Evolutionary conservation across 2,113 vertebrate species (phyloP).

Genomic region (Podarcis cretensis): DNA sequence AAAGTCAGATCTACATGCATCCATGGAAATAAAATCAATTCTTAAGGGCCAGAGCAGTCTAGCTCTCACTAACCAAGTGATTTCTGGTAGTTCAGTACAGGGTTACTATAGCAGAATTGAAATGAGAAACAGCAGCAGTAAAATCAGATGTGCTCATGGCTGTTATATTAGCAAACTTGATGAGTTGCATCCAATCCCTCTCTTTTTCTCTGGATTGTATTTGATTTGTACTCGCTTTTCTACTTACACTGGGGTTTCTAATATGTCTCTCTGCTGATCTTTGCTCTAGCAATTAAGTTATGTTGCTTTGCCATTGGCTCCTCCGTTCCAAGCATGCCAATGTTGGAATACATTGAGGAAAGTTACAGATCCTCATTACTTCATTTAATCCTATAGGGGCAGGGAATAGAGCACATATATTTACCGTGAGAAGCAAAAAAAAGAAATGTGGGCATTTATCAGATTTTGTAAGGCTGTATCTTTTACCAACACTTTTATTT

Average conservation of each 20-base stretch:
- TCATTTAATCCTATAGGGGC: not conserved
- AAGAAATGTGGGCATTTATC: not conserved
- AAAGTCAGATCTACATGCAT: not conserved
- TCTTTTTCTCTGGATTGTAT: not conserved
- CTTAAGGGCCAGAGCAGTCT: not conserved
- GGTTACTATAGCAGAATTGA: not conserved
- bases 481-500: not conserved
- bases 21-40: not conserved
- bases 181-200: not conserved
- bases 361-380: not conserved
- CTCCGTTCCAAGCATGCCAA: not conserved
- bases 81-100: not conserved
- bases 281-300: not conserved
- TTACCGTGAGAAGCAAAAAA: not conserved
- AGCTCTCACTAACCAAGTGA: not conserved
- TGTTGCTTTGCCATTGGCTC: not conserved
- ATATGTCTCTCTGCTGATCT: not conserved
- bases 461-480: not conserved
- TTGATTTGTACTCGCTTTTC: not conserved
- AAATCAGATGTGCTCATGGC: not conserved
- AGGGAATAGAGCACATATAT: not conserved
- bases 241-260: not conserved
- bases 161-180: not conserved
- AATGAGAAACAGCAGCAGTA: not conserved
- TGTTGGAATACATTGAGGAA: not conserved